Evolutionary conservation across 2,888 invertebrate species (phyloP), one percentile per base, ranked within the genome.

Genomic region (Trichacis sp.): DNA sequence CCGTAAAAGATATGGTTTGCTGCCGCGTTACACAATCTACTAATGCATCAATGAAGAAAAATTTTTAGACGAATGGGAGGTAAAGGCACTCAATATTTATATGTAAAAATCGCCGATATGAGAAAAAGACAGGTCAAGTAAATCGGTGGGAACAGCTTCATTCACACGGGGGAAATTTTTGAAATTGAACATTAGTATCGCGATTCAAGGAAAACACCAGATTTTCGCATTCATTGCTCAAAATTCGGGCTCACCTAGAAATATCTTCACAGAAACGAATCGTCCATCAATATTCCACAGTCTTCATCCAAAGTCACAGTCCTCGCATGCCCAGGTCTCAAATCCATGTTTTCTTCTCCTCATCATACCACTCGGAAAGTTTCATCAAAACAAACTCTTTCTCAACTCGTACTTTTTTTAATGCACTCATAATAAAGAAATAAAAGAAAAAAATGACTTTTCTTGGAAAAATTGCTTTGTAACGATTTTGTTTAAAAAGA

Each of bases 201-300:
- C 24, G 8, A 33, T 33, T 33, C 9, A 9, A 33, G 2, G 8
- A 24, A n/a, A 9, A 33, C n/a, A 33, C 33, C 24, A 8, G 24
- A 24, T 24, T 5, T 24, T 62, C 65, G 60, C 68, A 71, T 71
- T 68, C 65, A 30, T 67, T 64, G 61, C 68, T 66, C 42, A 47
- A 55, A 57, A 48, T 57, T 64, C 70, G 63, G 52, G 71, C 72
- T 73, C 73, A 73, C 73, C 73, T 72, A 71, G 59, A 60, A n/a
- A n/a, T n/a, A 70, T 69, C 56, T 67, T 70, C 69, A 71, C 70
- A 71, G 66, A 69, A 68, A 65, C 47, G 66, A 61, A 59, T 66
- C 59, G 64, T 60, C 71, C 62, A 70, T 69, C 64, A 70, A 69
- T 54, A 60, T 56, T 58, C 19, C 64, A 53, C 60, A 72, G 69